A percentile compares a stretch with the other conserved stretches of the same genome.
Conservation (phyloP, 2,888 invertebrate genomes). For the Scrobipalpa costella region DNA sequence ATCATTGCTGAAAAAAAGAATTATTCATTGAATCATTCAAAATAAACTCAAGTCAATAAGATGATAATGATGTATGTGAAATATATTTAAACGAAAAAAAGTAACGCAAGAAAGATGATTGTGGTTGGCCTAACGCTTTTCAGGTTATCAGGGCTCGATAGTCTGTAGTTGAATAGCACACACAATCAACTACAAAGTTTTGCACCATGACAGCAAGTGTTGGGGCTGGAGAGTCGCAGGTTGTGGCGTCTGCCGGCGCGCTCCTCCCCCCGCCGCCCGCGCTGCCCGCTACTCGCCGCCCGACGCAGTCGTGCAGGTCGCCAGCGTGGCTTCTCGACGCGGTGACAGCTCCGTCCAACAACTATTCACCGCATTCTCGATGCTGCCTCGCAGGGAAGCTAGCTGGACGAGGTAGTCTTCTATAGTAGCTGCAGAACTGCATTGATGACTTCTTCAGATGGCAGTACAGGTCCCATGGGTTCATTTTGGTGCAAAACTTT, state of each 20-base stretch:
- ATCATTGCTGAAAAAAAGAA: conserved; percentile 70
- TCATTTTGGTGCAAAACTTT: conserved; percentile 75
- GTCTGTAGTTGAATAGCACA: conserved; percentile 26
- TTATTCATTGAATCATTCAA: neutral
- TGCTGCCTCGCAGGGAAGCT: neutral
- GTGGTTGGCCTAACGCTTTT: conserved; percentile 10
- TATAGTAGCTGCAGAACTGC: neutral
- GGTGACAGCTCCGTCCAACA: neutral
- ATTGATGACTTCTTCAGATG: neutral
- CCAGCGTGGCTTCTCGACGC: neutral
- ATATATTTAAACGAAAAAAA: conserved; percentile 5
- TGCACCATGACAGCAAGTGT: conserved; percentile 67
- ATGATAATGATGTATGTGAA: neutral
- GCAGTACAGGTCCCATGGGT: neutral
- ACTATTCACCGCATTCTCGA: neutral
- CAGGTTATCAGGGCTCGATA: conserved; percentile 1
- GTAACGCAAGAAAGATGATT: conserved; percentile 5
- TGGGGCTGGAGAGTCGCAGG: conserved; percentile 25
- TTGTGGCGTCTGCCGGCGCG: neutral
- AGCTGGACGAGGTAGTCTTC: neutral
- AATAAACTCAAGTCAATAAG: neutral
- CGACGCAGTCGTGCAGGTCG: neutral
- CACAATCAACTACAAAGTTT: conserved; percentile 77
- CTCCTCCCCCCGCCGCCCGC: neutral
- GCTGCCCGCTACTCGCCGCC: neutral